Conservation (phyloP, 1,140 invertebrate species). For the Lepidurus apus region DNA sequence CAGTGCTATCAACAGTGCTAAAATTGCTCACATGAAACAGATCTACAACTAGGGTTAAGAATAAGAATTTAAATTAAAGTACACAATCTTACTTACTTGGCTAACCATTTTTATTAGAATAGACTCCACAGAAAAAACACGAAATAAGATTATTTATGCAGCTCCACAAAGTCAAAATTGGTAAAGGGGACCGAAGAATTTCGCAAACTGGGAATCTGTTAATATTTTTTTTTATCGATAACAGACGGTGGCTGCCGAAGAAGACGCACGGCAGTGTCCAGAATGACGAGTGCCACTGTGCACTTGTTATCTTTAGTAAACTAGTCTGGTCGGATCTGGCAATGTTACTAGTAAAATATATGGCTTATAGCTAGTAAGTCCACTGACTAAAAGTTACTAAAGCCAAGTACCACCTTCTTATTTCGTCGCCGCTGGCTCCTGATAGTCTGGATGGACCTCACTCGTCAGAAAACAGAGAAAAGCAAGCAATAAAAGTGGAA, state of each 20-base stretch:
- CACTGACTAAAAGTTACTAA: not conserved
- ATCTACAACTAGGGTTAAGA: no score
- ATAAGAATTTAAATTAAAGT: not conserved
- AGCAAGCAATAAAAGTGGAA: not conserved
- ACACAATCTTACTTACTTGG: not conserved
- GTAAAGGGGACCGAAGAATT: no score
- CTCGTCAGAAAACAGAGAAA: no score
- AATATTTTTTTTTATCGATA: no score
- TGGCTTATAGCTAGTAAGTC: not conserved
- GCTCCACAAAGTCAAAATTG: no score
- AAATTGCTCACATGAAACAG: no score
- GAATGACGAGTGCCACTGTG: not conserved
- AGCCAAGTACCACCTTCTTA: not conserved
- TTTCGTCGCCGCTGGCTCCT: not conserved
- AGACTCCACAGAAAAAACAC: not conserved
- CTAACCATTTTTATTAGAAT: not conserved
- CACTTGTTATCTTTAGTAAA: not conserved
- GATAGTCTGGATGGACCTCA: no score
- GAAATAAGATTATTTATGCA: not conserved
- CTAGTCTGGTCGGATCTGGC: not conserved
- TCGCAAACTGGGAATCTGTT: no score
- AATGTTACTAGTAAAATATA: not conserved
- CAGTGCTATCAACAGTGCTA: no score
- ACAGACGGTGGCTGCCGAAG: not conserved
- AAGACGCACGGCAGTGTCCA: not conserved